These are phyloP conservation scores for Trachemys scripta DNA, from an alignment of 2,113 vertebrate genomes.

Conservation along the genomic window DNA sequence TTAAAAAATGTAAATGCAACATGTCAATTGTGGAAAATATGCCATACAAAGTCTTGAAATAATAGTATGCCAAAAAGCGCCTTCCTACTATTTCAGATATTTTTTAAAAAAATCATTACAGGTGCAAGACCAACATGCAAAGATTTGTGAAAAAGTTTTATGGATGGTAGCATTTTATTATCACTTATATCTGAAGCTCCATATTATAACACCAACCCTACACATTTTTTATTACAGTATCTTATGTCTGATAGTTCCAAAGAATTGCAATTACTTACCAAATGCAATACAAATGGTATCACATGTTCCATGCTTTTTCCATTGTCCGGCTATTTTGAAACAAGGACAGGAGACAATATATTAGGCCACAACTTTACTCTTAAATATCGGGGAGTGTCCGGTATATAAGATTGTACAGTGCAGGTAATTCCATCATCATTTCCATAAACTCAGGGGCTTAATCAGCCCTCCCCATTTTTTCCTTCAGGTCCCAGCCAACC, in stretches of 20 bases:
- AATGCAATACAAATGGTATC: not conserved
- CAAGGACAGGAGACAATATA: not conserved
- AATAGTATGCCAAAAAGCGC: not conserved
- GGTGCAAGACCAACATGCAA: not conserved
- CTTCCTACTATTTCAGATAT: not conserved
- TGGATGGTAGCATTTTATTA: not conserved
- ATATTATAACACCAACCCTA: not conserved
- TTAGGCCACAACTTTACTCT: not conserved
- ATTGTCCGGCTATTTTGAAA: not conserved
- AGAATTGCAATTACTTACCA: not conserved
- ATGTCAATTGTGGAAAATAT: conserved; percentile 2
- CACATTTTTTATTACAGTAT: not conserved
- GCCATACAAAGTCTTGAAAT: not conserved
- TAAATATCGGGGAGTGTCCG: too few species aligned
- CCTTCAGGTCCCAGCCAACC: not conserved
- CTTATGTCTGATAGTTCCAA: conserved; percentile 26
- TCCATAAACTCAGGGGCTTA: not conserved
- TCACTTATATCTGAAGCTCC: not conserved
- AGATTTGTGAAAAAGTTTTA: not conserved
- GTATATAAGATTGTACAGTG: too few species aligned
- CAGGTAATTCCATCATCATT: not conserved
- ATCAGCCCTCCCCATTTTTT: not conserved
- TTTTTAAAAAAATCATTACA: conserved; percentile 15
- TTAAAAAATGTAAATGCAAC: not conserved
- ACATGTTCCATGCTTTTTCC: not conserved